Evolutionary conservation across 1,140 invertebrate genomes (phyloP).

Genomic region (Zaprionus vittiger): DNA sequence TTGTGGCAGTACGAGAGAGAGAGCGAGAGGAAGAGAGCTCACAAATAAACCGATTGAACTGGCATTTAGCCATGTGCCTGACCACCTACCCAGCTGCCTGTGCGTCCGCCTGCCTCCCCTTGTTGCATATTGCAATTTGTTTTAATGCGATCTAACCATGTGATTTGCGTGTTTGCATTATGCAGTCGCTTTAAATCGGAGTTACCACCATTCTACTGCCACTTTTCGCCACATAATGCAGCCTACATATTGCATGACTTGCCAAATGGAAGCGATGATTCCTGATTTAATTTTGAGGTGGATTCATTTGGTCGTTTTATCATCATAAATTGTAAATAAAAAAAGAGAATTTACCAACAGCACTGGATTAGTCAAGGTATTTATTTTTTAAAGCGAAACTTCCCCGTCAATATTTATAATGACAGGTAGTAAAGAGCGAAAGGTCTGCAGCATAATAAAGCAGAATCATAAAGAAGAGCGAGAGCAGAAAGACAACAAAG

Average conservation of each 20-base stretch:
- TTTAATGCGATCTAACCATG: slow-evolving; percentile 56
- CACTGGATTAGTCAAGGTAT: neutral
- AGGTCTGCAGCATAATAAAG: slow-evolving; percentile 43
- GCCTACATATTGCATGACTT: slow-evolving; percentile 50
- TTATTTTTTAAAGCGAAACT: neutral
- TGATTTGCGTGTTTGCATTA: slow-evolving; percentile 57
- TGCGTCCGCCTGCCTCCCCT: neutral
- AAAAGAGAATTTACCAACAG: neutral
- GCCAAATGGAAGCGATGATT: slow-evolving; percentile 22
- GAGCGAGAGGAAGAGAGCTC: neutral
- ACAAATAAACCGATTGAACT: slow-evolving; percentile 16
- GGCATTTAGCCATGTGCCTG: neutral
- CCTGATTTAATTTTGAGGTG: slow-evolving; percentile 12
- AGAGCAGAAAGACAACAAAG: slow-evolving; percentile 25
- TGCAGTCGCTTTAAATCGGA: slow-evolving; percentile 23
- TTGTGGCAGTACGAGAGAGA: neutral
- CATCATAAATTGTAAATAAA: neutral
- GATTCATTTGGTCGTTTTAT: neutral
- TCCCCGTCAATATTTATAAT: slow-evolving; percentile 35
- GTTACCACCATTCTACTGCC: slow-evolving; percentile 8
- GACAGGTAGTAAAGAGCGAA: slow-evolving; percentile 36
- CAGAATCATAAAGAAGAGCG: slow-evolving; percentile 52
- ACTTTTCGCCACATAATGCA: slow-evolving; percentile 1
- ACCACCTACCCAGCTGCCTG: neutral
- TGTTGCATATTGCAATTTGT: slow-evolving; percentile 48